Evolutionary conservation across 1,140 invertebrate genomes (phyloP).

Genomic region (Caerostris extrusa): DNA sequence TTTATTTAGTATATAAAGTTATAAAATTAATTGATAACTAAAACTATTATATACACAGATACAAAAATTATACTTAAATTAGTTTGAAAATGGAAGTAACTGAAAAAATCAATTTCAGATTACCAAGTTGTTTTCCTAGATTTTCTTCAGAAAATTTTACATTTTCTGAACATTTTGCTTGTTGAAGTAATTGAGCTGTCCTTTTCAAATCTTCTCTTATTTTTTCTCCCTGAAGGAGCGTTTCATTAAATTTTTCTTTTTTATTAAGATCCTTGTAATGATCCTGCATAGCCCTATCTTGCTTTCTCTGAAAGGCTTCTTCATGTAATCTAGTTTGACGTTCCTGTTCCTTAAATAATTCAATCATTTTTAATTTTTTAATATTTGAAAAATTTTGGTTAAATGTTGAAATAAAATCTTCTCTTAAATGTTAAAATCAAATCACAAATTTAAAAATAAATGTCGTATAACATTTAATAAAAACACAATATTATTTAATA

Average conservation of each 20-base stretch:
- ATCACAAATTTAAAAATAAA: no score
- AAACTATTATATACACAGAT: no score
- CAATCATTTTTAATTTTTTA: slow-evolving; percentile 10
- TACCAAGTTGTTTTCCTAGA: not conserved
- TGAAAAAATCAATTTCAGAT: not conserved
- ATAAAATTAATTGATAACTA: no score
- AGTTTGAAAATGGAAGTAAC: no score
- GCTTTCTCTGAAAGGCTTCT: not conserved
- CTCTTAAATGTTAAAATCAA: no score
- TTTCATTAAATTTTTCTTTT: slow-evolving; percentile 7
- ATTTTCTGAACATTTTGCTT: not conserved
- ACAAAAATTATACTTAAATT: no score
- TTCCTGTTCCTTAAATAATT: slow-evolving; percentile 37
- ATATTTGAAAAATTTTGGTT: no score
- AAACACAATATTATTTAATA: no score
- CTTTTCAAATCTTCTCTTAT: slow-evolving; percentile 5
- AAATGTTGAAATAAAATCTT: no score
- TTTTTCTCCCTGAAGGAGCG: not conserved
- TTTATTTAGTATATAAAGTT: no score
- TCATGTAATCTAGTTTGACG: not conserved
- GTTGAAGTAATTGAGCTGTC: not conserved
- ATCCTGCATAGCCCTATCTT: not conserved
- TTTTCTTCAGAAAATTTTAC: slow-evolving; percentile 43
- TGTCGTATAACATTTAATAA: no score
- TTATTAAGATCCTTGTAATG: not conserved